Evolutionary conservation across 2,113 vertebrate genomes (phyloP).

Genomic region (Coptodon rendalli): DNA sequence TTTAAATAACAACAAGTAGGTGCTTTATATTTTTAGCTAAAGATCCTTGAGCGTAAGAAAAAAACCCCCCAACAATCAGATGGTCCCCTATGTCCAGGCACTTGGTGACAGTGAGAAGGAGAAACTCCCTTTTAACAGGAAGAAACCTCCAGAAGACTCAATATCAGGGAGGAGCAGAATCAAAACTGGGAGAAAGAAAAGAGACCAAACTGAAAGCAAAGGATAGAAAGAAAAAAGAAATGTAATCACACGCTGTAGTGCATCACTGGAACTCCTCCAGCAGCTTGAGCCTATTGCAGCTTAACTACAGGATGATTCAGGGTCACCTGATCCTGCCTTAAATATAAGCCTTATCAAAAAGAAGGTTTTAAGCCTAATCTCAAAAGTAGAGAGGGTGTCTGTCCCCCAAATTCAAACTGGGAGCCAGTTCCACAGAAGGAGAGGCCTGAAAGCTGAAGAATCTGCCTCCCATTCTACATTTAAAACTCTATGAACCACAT

Average conservation of each 20-base stretch:
- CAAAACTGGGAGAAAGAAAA: background rate
- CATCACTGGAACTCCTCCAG: background rate
- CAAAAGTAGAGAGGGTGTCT: background rate
- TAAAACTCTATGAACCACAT: background rate
- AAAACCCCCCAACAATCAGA: fast-evolving
- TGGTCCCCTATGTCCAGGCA: background rate
- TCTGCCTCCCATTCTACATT: background rate
- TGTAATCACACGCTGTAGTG: background rate
- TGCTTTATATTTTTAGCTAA: background rate
- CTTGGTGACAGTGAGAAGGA: background rate
- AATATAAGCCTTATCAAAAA: background rate
- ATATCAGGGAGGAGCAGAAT: background rate
- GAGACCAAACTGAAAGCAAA: background rate
- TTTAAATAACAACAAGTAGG: background rate
- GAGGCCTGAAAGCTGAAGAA: background rate
- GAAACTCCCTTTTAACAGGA: background rate
- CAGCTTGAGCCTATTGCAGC: background rate
- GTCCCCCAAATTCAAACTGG: background rate
- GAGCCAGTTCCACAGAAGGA: background rate
- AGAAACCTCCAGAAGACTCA: background rate
- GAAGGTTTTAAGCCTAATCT: background rate
- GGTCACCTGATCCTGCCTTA: background rate
- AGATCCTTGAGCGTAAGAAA: background rate
- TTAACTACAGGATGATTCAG: background rate
- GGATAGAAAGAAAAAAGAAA: background rate